Evolutionary conservation across 1,140 invertebrate species (phyloP).

Genomic region (Sminthurinus signatus): DNA sequence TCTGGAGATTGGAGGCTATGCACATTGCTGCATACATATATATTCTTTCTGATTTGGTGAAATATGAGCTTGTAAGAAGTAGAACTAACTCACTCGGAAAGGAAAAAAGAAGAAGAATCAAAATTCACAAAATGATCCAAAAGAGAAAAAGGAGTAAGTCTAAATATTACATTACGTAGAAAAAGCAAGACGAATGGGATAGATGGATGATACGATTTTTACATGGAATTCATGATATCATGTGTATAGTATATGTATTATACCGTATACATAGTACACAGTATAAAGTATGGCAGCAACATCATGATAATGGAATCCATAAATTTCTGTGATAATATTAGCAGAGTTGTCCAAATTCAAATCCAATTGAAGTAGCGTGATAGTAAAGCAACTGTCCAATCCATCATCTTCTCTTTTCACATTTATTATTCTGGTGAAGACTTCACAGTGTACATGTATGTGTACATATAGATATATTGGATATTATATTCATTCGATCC

Average conservation of each 20-base stretch:
- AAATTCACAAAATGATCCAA: too few relatives aligned
- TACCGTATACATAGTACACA: too few relatives aligned
- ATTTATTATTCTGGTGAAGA: not conserved
- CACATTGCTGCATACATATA: too few relatives aligned
- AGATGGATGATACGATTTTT: constrained; percentile 30
- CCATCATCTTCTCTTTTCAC: not conserved
- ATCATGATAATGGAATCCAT: constrained; percentile 36
- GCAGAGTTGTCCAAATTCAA: constrained; percentile 32
- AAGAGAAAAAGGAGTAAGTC: too few relatives aligned
- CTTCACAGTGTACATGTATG: too few relatives aligned
- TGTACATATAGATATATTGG: not conserved
- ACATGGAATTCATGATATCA: constrained; percentile 27
- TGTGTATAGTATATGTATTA: too few relatives aligned
- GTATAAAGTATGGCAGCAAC: too few relatives aligned
- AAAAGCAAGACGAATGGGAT: not conserved
- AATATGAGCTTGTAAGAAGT: not conserved
- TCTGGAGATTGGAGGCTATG: too few relatives aligned
- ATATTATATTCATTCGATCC: not conserved
- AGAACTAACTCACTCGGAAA: not conserved
- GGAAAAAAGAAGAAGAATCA: too few relatives aligned
- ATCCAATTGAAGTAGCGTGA: constrained; percentile 10
- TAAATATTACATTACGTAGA: too few relatives aligned
- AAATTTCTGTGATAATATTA: constrained; percentile 40
- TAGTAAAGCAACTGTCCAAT: not conserved
- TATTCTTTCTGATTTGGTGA: too few relatives aligned